Conservation (phyloP, 2,888 invertebrate genomes). For the Adelognathus sp. region DNA sequence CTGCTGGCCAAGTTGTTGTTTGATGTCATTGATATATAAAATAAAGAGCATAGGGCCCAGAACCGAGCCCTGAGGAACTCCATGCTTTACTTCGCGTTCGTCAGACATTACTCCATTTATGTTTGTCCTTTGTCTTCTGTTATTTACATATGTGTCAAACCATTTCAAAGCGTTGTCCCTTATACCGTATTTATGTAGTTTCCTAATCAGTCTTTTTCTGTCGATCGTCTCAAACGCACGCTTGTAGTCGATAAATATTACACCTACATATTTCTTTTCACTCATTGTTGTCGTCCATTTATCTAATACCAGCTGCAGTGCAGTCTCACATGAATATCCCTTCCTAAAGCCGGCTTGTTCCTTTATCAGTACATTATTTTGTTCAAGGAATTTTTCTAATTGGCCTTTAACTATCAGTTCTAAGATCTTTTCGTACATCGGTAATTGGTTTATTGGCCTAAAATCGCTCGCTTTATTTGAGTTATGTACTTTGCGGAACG, state of each 20-base stretch:
- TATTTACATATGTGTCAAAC: slow-evolving; percentile 4
- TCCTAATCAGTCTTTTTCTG: neutral
- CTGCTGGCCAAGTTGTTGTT: too few species aligned
- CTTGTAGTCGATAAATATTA: too few species aligned
- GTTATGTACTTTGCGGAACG: neutral
- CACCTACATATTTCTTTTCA: too few species aligned
- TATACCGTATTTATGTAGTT: neutral
- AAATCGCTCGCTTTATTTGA: neutral
- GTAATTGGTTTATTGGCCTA: too few species aligned
- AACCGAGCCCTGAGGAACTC: too few species aligned
- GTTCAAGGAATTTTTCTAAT: neutral
- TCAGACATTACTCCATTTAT: slow-evolving; percentile 14
- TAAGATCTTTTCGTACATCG: slow-evolving; percentile 4
- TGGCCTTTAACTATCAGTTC: neutral
- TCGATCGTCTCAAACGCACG: slow-evolving; percentile 2
- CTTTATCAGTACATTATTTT: neutral
- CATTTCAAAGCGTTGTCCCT: neutral
- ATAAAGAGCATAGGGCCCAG: slow-evolving; percentile 14
- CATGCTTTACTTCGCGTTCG: neutral
- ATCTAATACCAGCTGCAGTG: neutral
- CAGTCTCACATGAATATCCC: slow-evolving; percentile 2
- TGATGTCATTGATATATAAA: slow-evolving; percentile 4
- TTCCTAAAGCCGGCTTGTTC: too few species aligned
- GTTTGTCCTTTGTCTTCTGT: neutral
- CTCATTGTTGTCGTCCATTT: too few species aligned